These are phyloP conservation scores for Lithophane ornitopus DNA, from an alignment of 2,888 invertebrate species.

Conservation along the genomic window DNA sequence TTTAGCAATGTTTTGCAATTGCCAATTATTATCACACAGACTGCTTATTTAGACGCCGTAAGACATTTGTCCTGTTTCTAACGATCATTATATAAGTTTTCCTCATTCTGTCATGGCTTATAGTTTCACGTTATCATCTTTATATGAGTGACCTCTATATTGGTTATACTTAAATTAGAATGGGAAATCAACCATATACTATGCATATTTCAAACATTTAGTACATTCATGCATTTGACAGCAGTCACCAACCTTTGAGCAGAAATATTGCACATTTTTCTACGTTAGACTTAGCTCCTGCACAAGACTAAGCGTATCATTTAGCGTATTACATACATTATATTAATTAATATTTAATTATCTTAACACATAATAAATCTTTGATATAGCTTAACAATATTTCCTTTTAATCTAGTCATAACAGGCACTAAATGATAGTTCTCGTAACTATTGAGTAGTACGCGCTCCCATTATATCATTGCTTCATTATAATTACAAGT, in stretches of 20 bases:
- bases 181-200: background rate
- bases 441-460: slow-evolving; percentile 26
- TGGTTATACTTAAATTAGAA: background rate
- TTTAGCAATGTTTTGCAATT: slow-evolving; percentile 39
- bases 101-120: slow-evolving; percentile 2
- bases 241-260: slow-evolving; percentile 60
- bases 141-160: background rate
- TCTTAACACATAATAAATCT: slow-evolving; percentile 46
- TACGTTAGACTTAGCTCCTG: slow-evolving; percentile 14
- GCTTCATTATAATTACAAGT: slow-evolving; percentile 15
- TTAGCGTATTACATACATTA: slow-evolving; percentile 35
- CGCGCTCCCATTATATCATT: slow-evolving; percentile 16
- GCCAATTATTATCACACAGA: slow-evolving; percentile 1
- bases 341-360: slow-evolving; percentile 35
- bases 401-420: slow-evolving; percentile 42
- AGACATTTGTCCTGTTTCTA: background rate
- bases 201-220: slow-evolving; percentile 1
- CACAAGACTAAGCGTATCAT: slow-evolving; percentile 45
- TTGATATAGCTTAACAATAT: slow-evolving; percentile 58
- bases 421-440: slow-evolving; percentile 61
- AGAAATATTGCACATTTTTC: slow-evolving; percentile 48
- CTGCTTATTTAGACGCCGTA: slow-evolving; percentile 1
- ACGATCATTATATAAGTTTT: background rate
- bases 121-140: background rate
- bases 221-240: background rate